Percentiles rank a stretch among this genome's conserved stretches.
These are phyloP conservation scores for Micoletzkya japonica DNA, from an alignment of 2,888 invertebrate genomes.

Conservation along the genomic window DNA sequence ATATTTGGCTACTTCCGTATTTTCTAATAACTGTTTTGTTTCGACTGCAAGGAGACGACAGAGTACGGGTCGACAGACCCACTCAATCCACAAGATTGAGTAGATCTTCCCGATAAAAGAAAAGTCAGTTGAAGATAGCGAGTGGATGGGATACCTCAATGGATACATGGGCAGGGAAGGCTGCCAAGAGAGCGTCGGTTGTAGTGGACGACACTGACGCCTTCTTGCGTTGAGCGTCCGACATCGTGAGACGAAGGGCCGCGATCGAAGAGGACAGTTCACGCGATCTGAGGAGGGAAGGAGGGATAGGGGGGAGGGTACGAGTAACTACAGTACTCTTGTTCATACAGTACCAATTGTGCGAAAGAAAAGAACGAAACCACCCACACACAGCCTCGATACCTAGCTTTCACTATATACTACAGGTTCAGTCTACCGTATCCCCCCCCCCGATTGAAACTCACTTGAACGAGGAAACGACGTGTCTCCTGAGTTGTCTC, in stretches of 20 bases:
- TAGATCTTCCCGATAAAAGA: too few species aligned
- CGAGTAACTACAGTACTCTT: neutral
- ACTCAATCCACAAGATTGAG: too few species aligned
- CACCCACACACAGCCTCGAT: too few species aligned
- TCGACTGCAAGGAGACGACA: too few species aligned
- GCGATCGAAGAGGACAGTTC: constrained; percentile 36
- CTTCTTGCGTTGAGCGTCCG: constrained; percentile 43
- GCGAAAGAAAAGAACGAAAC: neutral
- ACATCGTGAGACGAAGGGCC: constrained; percentile 43
- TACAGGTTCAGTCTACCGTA: too few species aligned
- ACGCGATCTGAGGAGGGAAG: constrained; percentile 43
- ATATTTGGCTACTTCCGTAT: too few species aligned
- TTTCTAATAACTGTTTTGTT: too few species aligned
- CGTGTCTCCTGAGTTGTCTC: constrained; percentile 31
- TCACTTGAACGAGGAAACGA: constrained; percentile 26
- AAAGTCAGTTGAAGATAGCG: too few species aligned
- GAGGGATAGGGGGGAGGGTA: neutral
- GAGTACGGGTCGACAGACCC: too few species aligned
- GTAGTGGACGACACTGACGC: constrained; percentile 15
- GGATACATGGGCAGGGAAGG: constrained; percentile 43
- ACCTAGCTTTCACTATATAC: neutral
- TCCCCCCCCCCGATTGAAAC: neutral
- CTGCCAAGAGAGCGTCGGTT: constrained; percentile 34
- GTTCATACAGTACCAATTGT: neutral
- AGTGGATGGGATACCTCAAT: constrained; percentile 35